These are phyloP conservation scores for Syngnathus acus DNA, from an alignment of 2,797 vertebrate genomes.

Conservation along the genomic window DNA sequence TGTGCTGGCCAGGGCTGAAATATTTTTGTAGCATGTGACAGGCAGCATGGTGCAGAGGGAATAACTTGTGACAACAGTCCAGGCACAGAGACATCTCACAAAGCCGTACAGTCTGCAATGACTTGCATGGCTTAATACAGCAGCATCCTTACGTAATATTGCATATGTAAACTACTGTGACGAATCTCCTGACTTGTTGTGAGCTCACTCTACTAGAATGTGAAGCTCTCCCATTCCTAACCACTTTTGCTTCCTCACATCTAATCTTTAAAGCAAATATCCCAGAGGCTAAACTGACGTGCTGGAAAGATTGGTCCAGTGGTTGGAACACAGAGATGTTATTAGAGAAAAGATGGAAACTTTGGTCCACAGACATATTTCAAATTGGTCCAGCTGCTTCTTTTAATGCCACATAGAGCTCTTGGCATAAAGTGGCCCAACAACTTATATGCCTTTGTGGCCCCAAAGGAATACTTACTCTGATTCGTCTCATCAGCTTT, in stretches of 20 bases:
- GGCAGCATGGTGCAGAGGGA: conserved; percentile 1
- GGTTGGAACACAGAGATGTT: conserved; percentile 27
- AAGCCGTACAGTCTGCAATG: background rate
- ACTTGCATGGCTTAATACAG: background rate
- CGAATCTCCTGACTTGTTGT: conserved; percentile 2
- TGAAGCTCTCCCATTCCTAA: conserved; percentile 23
- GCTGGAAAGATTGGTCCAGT: conserved; percentile 42
- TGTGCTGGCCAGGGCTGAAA: background rate
- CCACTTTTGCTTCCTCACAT: conserved; percentile 31
- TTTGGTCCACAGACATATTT: background rate
- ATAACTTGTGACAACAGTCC: conserved; percentile 10
- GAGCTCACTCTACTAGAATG: conserved; percentile 25
- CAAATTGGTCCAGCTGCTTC: conserved; percentile 10
- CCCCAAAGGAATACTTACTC: background rate
- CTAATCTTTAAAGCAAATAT: conserved; percentile 42
- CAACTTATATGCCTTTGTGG: conserved; percentile 8
- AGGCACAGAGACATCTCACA: background rate
- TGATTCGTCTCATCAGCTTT: background rate
- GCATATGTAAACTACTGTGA: background rate
- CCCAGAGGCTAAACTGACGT: conserved; percentile 32
- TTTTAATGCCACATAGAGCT: conserved; percentile 29
- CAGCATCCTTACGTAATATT: background rate
- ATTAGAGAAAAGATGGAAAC: conserved; percentile 15
- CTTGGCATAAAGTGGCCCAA: conserved; percentile 33
- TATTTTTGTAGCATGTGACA: conserved; percentile 4